Percentiles rank a stretch among this genome's conserved stretches.
These are phyloP conservation scores for Serripes groenlandicus DNA, from an alignment of 2,888 invertebrate genomes.

Conservation along the genomic window DNA sequence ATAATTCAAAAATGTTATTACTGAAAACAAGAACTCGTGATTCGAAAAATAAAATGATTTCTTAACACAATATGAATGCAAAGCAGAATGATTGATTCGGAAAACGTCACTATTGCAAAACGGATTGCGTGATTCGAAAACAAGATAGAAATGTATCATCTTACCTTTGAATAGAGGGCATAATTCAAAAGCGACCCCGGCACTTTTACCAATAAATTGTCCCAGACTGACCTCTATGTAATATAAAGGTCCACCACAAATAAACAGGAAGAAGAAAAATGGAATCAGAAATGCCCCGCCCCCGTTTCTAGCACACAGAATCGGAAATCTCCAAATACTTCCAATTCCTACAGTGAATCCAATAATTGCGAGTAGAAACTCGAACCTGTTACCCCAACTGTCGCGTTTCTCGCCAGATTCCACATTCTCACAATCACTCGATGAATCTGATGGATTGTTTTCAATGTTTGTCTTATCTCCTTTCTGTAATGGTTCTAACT, in stretches of 20 bases:
- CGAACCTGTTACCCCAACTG: constrained; percentile 54
- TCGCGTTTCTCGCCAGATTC: constrained; percentile 20
- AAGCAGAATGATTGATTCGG: too few relatives aligned
- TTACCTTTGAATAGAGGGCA: constrained; percentile 33
- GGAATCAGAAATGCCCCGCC: constrained; percentile 68
- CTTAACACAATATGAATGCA: too few relatives aligned
- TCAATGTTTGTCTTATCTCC: background rate
- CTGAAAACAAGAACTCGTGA: too few relatives aligned
- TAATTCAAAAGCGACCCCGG: constrained; percentile 47
- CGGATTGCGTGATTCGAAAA: too few relatives aligned
- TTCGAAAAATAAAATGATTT: too few relatives aligned
- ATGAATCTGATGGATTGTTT: background rate
- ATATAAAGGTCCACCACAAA: constrained; percentile 59
- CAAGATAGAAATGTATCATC: too few relatives aligned
- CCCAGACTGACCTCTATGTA: constrained; percentile 63
- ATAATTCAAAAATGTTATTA: too few relatives aligned
- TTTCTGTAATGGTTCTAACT: constrained; percentile 13
- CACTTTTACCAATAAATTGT: constrained; percentile 53
- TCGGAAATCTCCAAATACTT: constrained; percentile 62
- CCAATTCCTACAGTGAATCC: constrained; percentile 64
- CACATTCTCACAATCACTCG: background rate
- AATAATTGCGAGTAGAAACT: constrained; percentile 58
- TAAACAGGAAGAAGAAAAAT: constrained; percentile 61
- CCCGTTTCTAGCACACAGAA: constrained; percentile 58
- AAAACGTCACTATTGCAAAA: too few relatives aligned